Evolutionary conservation across 2,888 invertebrate genomes (phyloP), one percentile per base, ranked within the genome.

Genomic region (Lomographa bimaculata): DNA sequence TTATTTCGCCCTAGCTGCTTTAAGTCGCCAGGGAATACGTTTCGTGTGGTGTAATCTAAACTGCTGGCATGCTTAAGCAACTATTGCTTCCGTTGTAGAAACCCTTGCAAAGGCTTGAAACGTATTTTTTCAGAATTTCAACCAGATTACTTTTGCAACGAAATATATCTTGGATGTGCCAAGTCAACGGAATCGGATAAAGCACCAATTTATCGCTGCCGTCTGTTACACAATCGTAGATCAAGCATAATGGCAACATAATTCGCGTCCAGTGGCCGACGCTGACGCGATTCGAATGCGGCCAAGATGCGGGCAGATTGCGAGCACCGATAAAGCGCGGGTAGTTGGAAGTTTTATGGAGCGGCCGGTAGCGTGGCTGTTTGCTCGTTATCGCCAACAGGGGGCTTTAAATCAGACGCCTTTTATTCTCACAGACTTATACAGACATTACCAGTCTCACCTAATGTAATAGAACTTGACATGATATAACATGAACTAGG

Each of bases 361-460:
- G 71, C 67, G 72, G 65, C 70, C 75, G 70, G 74, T 75, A 69
- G 75, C 71, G 63, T 61, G 67, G 74, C 70, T 73, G 80, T 74
- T 78, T 75, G 67, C 75, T 72, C 77, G 81, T 82, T 86, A 86
- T 86, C 86, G 78, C 71, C 74, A 71, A 64, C 73, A 60, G 63
- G 75, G 68, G 71, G 76, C 76, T 67, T 72, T 83, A 80, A 84
- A 85, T 85, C 84, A 84, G 75, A 52, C 65, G 64, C 70, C 71
- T 75, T 79, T 73, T 80, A 76, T 82, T 78, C 79, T 71, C 72
- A 69, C 74, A 76, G 68, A 68, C 71, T 78, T 68, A 70, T 61
- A 54, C 62, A 64, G 68, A 55, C 54, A 57, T 56, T 58, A 44
- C 51, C 32, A 36, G 49, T 59, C 58, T 56, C 39, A 38, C 54